Evolutionary conservation across 2,888 invertebrate genomes (phyloP), one percentile per base, ranked within the genome.

Genomic region (Pollenia angustigena): DNA sequence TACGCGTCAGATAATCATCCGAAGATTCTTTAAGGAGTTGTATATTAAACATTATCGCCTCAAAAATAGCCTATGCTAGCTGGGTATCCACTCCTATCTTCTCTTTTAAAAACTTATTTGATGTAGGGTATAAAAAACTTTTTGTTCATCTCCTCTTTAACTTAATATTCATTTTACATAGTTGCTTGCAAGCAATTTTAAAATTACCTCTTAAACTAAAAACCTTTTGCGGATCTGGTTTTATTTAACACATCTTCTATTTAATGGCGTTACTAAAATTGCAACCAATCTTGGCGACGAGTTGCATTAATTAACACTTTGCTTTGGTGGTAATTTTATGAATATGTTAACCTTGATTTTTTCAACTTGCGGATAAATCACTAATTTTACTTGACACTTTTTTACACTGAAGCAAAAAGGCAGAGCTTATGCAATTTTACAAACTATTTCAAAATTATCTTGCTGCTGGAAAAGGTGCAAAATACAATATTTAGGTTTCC

Each of bases 281-380:
- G 74, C 78, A 74, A 32, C 60, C 66, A 85, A 82, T 75, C 48
- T 62, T 82, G 81, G 81, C 81, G 85, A 87, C 83, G 88, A 86
- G 87, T 88, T 88, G 89, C 88, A 89, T 89, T 89, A 90, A 89
- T 90, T 90, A 90, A 89, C 89, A 89, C 89, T 89, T 89, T 84
- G 84, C 89, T 87, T 88, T 88, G 87, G 88, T 87, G 89, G 89
- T 85, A 88, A 88, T 88, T 89, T 88, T 87, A 86, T 88, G 85
- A 87, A 88, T 81, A 81, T 76, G 68, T 87, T 87, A 81, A 85
- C 84, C 88, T 88, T 88, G 88, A 88, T 76, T 46, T 48, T 60
- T 79, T 42, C 78, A 64, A 71, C 75, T 79, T 76, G 74, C 42
- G 46, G 64, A 79, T 78, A 80, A 87, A 69, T 71, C 62, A 76